Percentiles rank a stretch among this genome's conserved stretches.
These are phyloP conservation scores for Atethmia centrago DNA, from an alignment of 2,888 invertebrate species.

Conservation along the genomic window DNA sequence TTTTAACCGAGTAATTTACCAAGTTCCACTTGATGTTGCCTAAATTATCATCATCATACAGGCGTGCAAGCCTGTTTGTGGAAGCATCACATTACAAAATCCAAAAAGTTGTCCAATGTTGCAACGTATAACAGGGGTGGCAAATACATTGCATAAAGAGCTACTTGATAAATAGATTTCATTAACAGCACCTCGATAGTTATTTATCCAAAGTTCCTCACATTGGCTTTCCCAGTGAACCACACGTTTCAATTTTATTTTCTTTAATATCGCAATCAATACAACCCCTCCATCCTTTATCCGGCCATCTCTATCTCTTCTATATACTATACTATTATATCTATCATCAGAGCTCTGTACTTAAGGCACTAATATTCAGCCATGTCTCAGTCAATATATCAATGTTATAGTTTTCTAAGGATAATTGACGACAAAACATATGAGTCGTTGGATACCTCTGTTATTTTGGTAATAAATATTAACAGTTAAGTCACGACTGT, in stretches of 20 bases:
- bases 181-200: background rate
- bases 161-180: background rate
- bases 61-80: background rate
- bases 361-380: background rate
- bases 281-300: background rate
- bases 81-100: background rate
- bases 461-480: background rate
- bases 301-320: background rate
- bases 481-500: too few relatives aligned
- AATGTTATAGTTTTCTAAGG: background rate
- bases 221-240: background rate
- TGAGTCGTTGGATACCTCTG: background rate
- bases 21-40: background rate
- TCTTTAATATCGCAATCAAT: background rate
- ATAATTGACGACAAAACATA: background rate
- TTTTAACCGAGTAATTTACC: background rate
- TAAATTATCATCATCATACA: background rate
- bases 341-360: background rate
- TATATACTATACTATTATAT: background rate
- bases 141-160: background rate
- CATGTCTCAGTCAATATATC: background rate
- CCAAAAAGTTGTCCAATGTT: background rate
- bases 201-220: too few relatives aligned
- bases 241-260: background rate
- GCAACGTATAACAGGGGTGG: background rate